Conservation (phyloP, 2,888 invertebrate genomes). For the Spisula subtruncata region DNA sequence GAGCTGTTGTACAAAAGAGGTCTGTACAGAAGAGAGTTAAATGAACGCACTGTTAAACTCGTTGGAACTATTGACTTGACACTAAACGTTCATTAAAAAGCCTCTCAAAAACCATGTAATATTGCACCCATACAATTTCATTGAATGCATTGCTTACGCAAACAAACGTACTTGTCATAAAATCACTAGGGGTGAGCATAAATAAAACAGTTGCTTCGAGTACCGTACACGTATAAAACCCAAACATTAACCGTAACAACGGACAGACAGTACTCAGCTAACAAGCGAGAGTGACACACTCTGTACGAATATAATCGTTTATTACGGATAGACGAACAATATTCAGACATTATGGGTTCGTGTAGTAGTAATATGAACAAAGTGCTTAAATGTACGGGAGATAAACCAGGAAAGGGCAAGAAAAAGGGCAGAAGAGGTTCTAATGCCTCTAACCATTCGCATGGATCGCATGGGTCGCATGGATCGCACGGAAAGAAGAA, state of each 20-base stretch:
- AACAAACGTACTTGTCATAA: not conserved
- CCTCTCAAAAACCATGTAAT: not conserved
- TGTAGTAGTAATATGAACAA: constrained; percentile 30
- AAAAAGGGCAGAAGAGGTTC: constrained; percentile 30
- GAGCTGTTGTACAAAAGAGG: too few relatives aligned
- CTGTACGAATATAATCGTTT: not conserved
- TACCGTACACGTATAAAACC: not conserved
- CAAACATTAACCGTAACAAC: constrained; percentile 1
- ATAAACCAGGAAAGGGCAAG: constrained; percentile 40
- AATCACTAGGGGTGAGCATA: not conserved
- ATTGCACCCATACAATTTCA: not conserved
- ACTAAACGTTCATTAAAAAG: too few relatives aligned
- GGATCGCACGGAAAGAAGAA: constrained; percentile 20
- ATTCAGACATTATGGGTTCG: constrained; percentile 32
- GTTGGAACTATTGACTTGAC: too few relatives aligned
- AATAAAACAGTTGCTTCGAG: not conserved
- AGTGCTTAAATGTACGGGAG: constrained; percentile 39
- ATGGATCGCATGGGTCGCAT: constrained; percentile 29
- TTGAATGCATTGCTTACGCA: not conserved
- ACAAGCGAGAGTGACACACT: not conserved
- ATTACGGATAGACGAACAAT: not conserved
- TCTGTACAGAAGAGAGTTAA: too few relatives aligned
- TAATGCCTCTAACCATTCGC: constrained; percentile 20
- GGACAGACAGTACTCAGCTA: not conserved
- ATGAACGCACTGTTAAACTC: too few relatives aligned